Base-by-base conservation (phyloP, 2,888 invertebrate species). In the Nomada lathburiana region DNA sequence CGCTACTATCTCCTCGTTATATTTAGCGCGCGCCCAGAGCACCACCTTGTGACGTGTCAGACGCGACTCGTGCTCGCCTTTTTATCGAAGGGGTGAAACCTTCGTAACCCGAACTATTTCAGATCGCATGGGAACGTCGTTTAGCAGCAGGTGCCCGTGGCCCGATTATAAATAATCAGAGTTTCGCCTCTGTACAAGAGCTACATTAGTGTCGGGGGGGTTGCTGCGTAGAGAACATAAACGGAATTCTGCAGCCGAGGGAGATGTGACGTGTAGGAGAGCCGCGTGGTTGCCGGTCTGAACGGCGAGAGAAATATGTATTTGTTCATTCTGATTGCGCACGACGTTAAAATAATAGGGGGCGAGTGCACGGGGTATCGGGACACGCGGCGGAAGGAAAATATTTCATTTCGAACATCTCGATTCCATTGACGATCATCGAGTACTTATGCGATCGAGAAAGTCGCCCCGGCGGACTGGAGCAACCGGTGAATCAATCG, bases 71-170 rank as follows among this genome's bases (percentile, higher is more conserved):
- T 71, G 85, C 69, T 86, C 26, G 76, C 68, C 83, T 87, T 88
- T 90, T 90, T 89, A 89, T 88, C 89, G 16, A 65, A 70, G 26
- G 75, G 72, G 76, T 62, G 29, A 55, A 75, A 67, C 80, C 84
- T 80, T 82, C 78, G 75, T 75, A 76, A 68, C 73, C 75, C 72
- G 62, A 80, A 85, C 91, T 92, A 92, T 92, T 92, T 93, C 83
- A 85, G 88, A 90, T 87, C 86, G 91, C 92, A 90, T 92, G 92
- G 92, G 92, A 92, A 92, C 88, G 87, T 72, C 89, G 88, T 90
- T 90, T 81, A 88, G 92, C 80, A 88, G 92, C 92, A 93, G 92
- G 92, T 92, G 92, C 91, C 90, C 82, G 77, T 74, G 64, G 53
- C 57, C 82, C 78, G 89, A 91, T 91, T 92, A 92, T 92, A 91